Percentiles rank a stretch among this genome's conserved stretches.
Evolutionary conservation across 2,797 vertebrate genomes (phyloP).

Genomic region (Okamejei kenojei): DNA sequence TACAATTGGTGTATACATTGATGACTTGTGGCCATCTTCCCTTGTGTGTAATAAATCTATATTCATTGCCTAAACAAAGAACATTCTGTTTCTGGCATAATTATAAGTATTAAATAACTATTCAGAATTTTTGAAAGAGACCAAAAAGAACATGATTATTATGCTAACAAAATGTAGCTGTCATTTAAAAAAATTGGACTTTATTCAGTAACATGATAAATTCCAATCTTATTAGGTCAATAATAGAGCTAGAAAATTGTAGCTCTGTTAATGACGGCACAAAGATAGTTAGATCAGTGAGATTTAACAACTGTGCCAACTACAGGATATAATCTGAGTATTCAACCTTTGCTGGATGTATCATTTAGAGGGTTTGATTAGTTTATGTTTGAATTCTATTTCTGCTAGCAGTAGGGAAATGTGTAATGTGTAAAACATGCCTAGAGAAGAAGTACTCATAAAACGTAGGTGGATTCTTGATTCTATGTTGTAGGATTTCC

Average conservation of each 20-base stretch:
- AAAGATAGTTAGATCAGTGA: background rate
- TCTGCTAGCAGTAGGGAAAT: background rate
- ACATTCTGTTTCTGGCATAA: background rate
- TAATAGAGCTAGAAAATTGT: background rate
- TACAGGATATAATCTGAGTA: background rate
- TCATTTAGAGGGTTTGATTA: background rate
- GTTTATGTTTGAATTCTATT: background rate
- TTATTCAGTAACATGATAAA: background rate
- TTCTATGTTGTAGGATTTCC: background rate
- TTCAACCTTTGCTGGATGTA: background rate
- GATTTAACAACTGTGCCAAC: background rate
- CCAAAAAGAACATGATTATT: background rate
- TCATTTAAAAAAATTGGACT: background rate
- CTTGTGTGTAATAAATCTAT: background rate
- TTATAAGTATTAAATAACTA: slow-evolving; percentile 21
- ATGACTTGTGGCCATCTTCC: slow-evolving; percentile 4
- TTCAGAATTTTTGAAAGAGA: slow-evolving; percentile 7
- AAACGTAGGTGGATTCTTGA: background rate
- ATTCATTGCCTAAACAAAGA: slow-evolving; percentile 7
- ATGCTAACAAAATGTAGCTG: background rate
- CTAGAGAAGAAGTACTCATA: background rate
- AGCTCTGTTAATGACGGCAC: background rate
- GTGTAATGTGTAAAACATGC: background rate
- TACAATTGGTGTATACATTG: background rate
- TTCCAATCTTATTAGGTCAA: background rate